Evolutionary conservation across 53 echinoderm and acorn worm genomes (phyloP), one percentile per base, ranked within the genome.

Genomic region (Echinarachnius parma): DNA sequence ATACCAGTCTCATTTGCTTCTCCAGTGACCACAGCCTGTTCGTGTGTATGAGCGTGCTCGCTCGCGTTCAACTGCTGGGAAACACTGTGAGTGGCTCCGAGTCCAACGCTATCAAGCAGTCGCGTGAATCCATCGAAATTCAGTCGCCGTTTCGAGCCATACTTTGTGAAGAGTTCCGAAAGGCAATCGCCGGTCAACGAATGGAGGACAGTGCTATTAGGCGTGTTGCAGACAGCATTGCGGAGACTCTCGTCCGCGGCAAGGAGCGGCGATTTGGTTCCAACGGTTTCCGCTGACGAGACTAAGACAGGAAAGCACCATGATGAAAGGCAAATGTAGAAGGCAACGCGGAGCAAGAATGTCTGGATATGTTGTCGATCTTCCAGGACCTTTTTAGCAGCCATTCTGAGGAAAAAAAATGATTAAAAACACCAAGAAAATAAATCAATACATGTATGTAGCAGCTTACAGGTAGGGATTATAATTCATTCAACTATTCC

Each of bases 91-190:
- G 28, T 30, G 21, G 31, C 35, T 7, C 92, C 92, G 2, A 92
- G 82, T 10, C 92, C 92, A 35, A 92, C 72, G 53, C 70, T 85
- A 13, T 53, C 32, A 36, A 92, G 24, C 33, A 92, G 82, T 11
- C 62, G 55, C 21, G 24, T 46, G 31, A 92, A 92, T 1, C 82
- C 82, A 1, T 58, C 59, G 25, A 36, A 82, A 14, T 62, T 37
- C 25, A 92, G 47, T 3, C 67, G 47, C 11, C 85, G 69, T 7
- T 68, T 37, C 5, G 60, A 27, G 24, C 81, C 79, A 33, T 92
- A 89, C 64, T 85, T 85, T n/a, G 0, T 23, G 64, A 88, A 92
- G 9, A 92, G 75, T 11, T 78, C 76, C 9, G 46, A 46, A 33
- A 92, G 22, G 62, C 88, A 89, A 36, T 89, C 89, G 3, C 78